Evolutionary conservation across 2,113 vertebrate species (phyloP).

Genomic region (Plecotus auritus): DNA sequence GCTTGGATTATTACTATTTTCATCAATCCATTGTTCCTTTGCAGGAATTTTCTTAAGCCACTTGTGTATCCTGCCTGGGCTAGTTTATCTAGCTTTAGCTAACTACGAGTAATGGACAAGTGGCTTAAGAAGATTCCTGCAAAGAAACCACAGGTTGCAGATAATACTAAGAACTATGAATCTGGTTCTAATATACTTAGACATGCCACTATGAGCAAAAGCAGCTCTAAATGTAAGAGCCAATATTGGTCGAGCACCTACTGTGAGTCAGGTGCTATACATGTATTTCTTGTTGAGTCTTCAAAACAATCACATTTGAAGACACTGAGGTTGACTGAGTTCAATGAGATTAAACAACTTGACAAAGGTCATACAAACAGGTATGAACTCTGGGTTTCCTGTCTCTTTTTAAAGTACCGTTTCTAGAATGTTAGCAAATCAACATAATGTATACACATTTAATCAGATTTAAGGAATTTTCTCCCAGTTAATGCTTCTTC

Average conservation of each 20-base stretch:
- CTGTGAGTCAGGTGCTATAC: not conserved
- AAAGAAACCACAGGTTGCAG: conserved; percentile 25
- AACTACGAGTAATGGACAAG: not conserved
- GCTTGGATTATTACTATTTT: not conserved
- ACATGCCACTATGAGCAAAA: not conserved
- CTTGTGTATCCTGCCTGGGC: conserved; percentile 1
- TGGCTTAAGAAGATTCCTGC: conserved; percentile 12
- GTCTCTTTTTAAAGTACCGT: not conserved
- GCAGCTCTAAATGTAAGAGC: not conserved
- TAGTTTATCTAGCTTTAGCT: conserved; percentile 33
- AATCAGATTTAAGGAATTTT: not conserved
- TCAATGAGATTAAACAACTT: conserved; percentile 13
- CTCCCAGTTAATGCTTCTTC: not conserved
- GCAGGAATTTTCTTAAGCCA: conserved; percentile 5
- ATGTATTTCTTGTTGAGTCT: not conserved
- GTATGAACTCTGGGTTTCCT: not conserved
- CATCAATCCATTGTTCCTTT: not conserved
- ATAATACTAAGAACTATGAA: conserved; percentile 3
- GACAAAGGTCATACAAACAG: not conserved
- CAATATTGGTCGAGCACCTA: not conserved
- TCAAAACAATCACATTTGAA: conserved; percentile 43
- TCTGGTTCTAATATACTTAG: not conserved
- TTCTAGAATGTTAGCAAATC: conserved; percentile 14
- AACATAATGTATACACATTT: not conserved
- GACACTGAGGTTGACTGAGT: not conserved